Evolutionary conservation across 2,888 invertebrate species (phyloP).

Genomic region (Lysandra bellargus): DNA sequence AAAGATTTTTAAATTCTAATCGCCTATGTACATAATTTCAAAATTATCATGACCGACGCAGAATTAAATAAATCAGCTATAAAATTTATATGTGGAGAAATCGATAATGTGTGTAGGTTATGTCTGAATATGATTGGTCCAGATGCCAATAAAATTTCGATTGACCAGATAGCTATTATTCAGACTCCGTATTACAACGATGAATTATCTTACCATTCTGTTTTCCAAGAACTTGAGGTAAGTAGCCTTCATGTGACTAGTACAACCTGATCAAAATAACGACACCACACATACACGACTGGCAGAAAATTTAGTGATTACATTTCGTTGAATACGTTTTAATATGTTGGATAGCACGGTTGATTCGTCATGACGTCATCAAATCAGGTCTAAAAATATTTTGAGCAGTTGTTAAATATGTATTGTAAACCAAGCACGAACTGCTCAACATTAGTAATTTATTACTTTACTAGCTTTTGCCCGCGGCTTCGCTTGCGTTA

Average conservation of each 20-base stretch:
- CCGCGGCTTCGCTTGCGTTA: too few species aligned
- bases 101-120: not conserved
- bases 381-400: not conserved
- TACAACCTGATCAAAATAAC: not conserved
- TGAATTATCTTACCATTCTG: not conserved
- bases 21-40: not conserved
- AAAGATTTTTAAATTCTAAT: not conserved
- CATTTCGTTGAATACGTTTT: too few species aligned
- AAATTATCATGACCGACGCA: not conserved
- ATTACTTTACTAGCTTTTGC: too few species aligned
- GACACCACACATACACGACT: not conserved
- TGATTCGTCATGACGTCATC: not conserved
- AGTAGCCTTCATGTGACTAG: not conserved
- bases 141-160: not conserved
- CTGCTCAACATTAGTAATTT: too few species aligned
- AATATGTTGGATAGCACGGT: not conserved
- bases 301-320: not conserved
- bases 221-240: not conserved
- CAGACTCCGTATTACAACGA: constrained; percentile 6
- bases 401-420: too few species aligned
- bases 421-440: too few species aligned
- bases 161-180: not conserved
- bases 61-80: not conserved
- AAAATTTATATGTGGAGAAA: not conserved
- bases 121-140: not conserved